Evolutionary conservation across 2,797 vertebrate species (phyloP).

Genomic region (Diceros bicornis): DNA sequence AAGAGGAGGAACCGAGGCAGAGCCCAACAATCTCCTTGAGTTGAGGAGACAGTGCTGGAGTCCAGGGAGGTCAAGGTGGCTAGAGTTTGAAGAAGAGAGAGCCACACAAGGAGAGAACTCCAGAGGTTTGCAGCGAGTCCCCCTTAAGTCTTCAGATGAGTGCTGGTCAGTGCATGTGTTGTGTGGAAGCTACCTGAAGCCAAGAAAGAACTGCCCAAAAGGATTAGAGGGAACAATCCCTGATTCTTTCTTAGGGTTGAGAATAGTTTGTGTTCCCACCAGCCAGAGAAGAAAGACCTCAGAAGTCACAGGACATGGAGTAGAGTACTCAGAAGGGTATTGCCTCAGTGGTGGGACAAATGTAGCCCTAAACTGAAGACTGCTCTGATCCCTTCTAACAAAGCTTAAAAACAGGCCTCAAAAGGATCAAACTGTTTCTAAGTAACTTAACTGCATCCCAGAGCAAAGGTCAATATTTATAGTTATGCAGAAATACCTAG

Average conservation of each 20-base stretch:
- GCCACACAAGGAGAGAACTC: not conserved
- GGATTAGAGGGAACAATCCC: not conserved
- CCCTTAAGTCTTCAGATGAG: not conserved
- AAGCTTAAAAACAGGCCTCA: not conserved
- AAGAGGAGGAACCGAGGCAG: not conserved
- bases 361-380: not conserved
- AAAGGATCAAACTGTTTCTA: not conserved
- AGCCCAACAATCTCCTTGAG: not conserved
- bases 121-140: not conserved
- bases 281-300: not conserved
- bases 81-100: not conserved
- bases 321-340: not conserved
- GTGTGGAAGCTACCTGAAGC: not conserved
- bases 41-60: not conserved
- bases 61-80: not conserved
- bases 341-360: not conserved
- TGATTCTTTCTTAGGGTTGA: conserved; percentile 35
- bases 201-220: conserved; percentile 4
- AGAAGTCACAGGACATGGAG: not conserved
- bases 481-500: conserved; percentile 10
- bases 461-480: not conserved
- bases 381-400: not conserved
- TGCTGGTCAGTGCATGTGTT: not conserved
- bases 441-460: not conserved
- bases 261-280: not conserved